Percentiles rank a stretch among this genome's conserved stretches.
Conservation (phyloP, 2,113 vertebrate genomes). For the Miniopterus natalensis region DNA sequence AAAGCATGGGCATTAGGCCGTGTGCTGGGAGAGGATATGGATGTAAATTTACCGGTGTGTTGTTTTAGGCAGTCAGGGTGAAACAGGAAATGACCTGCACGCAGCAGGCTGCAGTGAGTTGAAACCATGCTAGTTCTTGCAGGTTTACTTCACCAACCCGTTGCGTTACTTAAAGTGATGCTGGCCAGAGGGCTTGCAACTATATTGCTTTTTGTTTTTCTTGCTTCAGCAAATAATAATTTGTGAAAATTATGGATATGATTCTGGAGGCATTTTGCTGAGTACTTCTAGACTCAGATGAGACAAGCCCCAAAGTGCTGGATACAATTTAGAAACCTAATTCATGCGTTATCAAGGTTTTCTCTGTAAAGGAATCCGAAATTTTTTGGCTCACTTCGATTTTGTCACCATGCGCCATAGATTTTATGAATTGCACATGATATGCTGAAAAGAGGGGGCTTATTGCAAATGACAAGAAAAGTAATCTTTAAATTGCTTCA, state of each 20-base stretch:
- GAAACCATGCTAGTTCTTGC: not conserved
- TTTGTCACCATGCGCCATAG: not conserved
- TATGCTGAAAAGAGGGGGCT: not conserved
- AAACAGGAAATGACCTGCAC: slow-evolving; percentile 71
- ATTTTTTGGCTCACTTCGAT: not conserved
- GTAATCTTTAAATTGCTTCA: slow-evolving; percentile 20
- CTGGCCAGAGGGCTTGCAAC: slow-evolving; percentile 41
- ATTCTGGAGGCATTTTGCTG: not conserved
- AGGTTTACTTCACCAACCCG: not conserved
- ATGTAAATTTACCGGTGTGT: slow-evolving; percentile 71
- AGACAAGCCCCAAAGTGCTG: not conserved
- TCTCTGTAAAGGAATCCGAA: not conserved
- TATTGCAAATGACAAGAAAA: slow-evolving; percentile 26
- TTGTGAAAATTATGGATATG: not conserved
- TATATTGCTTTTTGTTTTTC: not conserved
- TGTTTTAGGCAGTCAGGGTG: slow-evolving; percentile 76
- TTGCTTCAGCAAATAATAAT: not conserved
- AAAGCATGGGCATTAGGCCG: slow-evolving; percentile 21
- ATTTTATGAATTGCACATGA: not conserved
- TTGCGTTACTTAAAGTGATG: not conserved
- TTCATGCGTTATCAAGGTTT: not conserved
- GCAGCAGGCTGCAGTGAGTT: not conserved
- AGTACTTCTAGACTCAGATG: not conserved
- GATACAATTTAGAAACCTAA: not conserved
- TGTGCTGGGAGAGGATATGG: slow-evolving; percentile 71